Conservation (phyloP, 2,888 invertebrate species). For the Volucella inflata region DNA sequence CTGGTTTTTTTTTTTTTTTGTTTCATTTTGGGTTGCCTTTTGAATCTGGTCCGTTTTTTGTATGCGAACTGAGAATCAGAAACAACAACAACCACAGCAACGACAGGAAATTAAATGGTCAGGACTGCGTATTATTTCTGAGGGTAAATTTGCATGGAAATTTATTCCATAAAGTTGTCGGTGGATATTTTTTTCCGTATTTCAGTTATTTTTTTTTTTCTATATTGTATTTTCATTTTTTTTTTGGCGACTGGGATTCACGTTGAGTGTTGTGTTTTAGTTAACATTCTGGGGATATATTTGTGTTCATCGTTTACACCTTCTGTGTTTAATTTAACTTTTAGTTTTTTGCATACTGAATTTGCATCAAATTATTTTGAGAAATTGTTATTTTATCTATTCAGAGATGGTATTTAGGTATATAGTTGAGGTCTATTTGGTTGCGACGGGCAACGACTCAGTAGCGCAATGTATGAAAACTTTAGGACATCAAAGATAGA, state of each 20-base stretch:
- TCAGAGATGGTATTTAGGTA: too few species aligned
- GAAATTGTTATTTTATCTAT: too few species aligned
- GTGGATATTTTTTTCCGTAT: not conserved
- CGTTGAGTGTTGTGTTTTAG: not conserved
- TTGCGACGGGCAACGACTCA: too few species aligned
- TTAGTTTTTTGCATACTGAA: not conserved
- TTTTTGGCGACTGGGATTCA: not conserved
- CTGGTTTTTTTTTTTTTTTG: slow-evolving; percentile 37
- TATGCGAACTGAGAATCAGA: not conserved
- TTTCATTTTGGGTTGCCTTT: slow-evolving; percentile 15
- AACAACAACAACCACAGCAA: slow-evolving; percentile 37
- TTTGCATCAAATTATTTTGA: not conserved
- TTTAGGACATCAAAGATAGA: too few species aligned
- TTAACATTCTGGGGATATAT: slow-evolving; percentile 14
- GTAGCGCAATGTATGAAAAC: too few species aligned
- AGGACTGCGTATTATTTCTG: slow-evolving; percentile 60
- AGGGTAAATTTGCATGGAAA: slow-evolving; percentile 64
- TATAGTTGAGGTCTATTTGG: too few species aligned
- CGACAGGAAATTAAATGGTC: slow-evolving; percentile 68
- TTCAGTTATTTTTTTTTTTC: not conserved
- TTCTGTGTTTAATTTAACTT: slow-evolving; percentile 12
- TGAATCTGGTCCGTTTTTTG: not conserved
- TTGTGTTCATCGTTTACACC: slow-evolving; percentile 34
- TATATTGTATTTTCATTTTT: not conserved
- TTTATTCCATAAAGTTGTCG: slow-evolving; percentile 57